Evolutionary conservation across 1,140 invertebrate species (phyloP).

Genomic region (Atta colombica): DNA sequence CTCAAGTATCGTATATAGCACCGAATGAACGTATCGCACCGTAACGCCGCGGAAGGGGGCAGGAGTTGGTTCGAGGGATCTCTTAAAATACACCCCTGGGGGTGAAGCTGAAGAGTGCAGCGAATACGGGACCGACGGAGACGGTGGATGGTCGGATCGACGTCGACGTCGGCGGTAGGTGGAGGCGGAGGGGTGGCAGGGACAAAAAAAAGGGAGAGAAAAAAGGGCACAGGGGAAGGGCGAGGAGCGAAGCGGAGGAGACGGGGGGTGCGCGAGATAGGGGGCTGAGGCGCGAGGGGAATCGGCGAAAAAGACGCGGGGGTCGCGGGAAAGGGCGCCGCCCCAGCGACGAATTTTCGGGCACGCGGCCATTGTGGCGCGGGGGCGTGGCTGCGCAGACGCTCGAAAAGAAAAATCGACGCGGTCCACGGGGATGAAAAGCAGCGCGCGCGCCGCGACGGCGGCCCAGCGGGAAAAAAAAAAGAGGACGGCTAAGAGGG

Average conservation of each 20-base stretch:
- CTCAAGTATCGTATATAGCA: conserved; percentile 71
- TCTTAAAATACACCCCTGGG: conserved; percentile 82
- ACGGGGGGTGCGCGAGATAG: conserved; percentile 48
- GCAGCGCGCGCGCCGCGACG: conserved; percentile 71
- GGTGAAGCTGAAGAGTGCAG: conserved; percentile 63
- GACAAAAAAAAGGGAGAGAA: conserved; percentile 59
- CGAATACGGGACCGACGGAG: conserved; percentile 36
- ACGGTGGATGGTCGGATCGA: conserved; percentile 57
- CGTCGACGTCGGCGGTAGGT: conserved; percentile 55
- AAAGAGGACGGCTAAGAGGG: conserved; percentile 68
- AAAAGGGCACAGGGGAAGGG: not conserved
- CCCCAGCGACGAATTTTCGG: conserved; percentile 80
- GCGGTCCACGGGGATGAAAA: conserved; percentile 69
- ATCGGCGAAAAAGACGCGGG: conserved; percentile 68
- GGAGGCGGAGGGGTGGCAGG: conserved; percentile 37
- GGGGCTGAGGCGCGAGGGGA: conserved; percentile 17
- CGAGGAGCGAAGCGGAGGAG: not conserved
- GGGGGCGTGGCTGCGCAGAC: conserved; percentile 85
- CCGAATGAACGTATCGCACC: conserved; percentile 62
- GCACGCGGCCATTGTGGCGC: conserved; percentile 81
- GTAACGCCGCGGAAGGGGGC: conserved; percentile 46
- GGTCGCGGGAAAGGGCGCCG: conserved; percentile 75
- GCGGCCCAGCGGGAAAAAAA: conserved; percentile 67
- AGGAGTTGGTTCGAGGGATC: conserved; percentile 73
- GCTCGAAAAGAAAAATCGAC: conserved; percentile 82